phyloP scores from a whole-genome alignment of 2,797 vertebrate species.

The Sternarchorhynchus goeldii region DNA sequence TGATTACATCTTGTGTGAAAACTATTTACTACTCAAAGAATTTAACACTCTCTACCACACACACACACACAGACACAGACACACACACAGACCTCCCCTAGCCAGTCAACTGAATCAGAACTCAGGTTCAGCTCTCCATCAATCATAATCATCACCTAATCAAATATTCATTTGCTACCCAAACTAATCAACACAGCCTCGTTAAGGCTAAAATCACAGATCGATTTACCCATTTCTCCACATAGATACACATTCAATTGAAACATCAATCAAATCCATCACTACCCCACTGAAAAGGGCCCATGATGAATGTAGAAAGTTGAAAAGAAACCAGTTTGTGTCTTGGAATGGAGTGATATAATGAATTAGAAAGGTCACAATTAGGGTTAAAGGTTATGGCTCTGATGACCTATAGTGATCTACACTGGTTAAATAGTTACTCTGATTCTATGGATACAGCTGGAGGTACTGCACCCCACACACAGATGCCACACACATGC shows the following conservation, averaged over 20 bases:
- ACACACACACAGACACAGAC: slow-evolving; percentile 63
- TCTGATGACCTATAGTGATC: slow-evolving; percentile 36
- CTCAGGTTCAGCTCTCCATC: slow-evolving; percentile 72
- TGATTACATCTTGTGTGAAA: too few relatives aligned
- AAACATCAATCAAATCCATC: slow-evolving; percentile 45
- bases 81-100: slow-evolving; percentile 65
- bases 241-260: slow-evolving; percentile 30
- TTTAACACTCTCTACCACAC: not conserved
- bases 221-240: slow-evolving; percentile 32
- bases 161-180: slow-evolving; percentile 75
- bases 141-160: slow-evolving; percentile 75
- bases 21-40: not conserved
- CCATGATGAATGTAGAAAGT: slow-evolving; percentile 38
- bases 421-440: slow-evolving; percentile 52
- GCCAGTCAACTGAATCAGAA: slow-evolving; percentile 69
- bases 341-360: slow-evolving; percentile 36
- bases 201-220: slow-evolving; percentile 61
- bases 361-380: slow-evolving; percentile 48
- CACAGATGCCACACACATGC: not conserved
- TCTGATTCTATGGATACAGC: slow-evolving; percentile 33
- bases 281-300: slow-evolving; percentile 36
- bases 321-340: slow-evolving; percentile 49
- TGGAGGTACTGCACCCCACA: slow-evolving; percentile 16
- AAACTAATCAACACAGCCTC: slow-evolving; percentile 77
- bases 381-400: slow-evolving; percentile 48